Base-by-base conservation (phyloP, 2,888 invertebrate genomes). In the Drosophila borborema region DNA sequence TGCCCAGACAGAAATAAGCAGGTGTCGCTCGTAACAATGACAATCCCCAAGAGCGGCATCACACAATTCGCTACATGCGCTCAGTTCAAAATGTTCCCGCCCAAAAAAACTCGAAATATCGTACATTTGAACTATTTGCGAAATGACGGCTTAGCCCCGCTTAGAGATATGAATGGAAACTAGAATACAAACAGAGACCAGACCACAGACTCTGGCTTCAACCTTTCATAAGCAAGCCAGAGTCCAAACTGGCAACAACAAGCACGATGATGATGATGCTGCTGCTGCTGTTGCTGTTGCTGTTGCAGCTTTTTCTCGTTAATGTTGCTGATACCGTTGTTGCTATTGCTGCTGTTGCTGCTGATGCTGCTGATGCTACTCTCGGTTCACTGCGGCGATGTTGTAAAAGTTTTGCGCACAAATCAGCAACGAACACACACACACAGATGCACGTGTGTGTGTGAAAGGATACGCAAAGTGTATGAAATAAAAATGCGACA, bases 371-470 rank as follows among this genome's bases (percentile, higher is more conserved):
- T 82, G 69, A 69, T 72, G 81, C 74, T 85, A 66, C 84, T 81
- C 82, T 80, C 75, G 79, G 72, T 80, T 79, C 84, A 81, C 69
- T 77, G 72, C 79, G 69, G 90, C 76, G 89, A 85, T 86, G 90
- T 86, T 86, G 85, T 89, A 89, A 89, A 90, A 90, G 78, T 91
- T 90, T 90, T 84, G 90, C 82, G 90, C 89, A 90, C 90, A 91
- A 91, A 90, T 91, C 88, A 90, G 79, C 84, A 86, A 75, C 74
- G 70, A 68, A 58, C 71, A 68, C 61, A 77, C 40, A 45, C 53
- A 59, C 59, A 59, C 34, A 60, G 48, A 67, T 60, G 62, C 38
- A 64, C 18, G 60, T 10, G 46, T 34, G 64, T 64, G 65, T 49
- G 4, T 56, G 62, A 64, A 87, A 69, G 82, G 77, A 83, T 86